Conservation (phyloP, 2,113 vertebrate genomes). For the Phoxinus phoxinus region DNA sequence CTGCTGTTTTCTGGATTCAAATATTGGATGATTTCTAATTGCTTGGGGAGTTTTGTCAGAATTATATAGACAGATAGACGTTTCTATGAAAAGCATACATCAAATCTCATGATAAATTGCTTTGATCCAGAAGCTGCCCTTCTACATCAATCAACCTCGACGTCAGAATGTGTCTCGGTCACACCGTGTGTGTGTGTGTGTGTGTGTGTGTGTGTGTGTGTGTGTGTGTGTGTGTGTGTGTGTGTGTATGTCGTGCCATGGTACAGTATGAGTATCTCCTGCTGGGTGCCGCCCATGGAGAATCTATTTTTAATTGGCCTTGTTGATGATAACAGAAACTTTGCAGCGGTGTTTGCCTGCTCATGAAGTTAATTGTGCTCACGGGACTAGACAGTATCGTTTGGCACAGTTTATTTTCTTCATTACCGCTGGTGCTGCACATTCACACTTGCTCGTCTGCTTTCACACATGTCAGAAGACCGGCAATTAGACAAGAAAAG, state of each 20-base stretch:
- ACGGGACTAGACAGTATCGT: slow-evolving; percentile 37
- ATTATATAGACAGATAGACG: not conserved
- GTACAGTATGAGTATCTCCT: not conserved
- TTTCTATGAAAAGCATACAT: not conserved
- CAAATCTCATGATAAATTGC: slow-evolving; percentile 8
- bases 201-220: too few species aligned
- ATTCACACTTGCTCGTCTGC: slow-evolving; percentile 31
- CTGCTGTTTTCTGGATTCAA: not conserved
- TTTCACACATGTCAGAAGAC: slow-evolving; percentile 10
- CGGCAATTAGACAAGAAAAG: slow-evolving; percentile 3
- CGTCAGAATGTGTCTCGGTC: not conserved
- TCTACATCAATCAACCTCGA: not conserved
- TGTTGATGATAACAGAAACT: slow-evolving; percentile 52
- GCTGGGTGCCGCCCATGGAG: slow-evolving; percentile 26
- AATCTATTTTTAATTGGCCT: slow-evolving; percentile 48
- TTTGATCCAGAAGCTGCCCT: not conserved
- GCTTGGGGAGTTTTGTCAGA: too few species aligned
- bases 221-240: too few species aligned
- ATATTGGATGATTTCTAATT: not conserved
- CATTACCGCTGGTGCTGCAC: not conserved
- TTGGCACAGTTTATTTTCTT: slow-evolving; percentile 43
- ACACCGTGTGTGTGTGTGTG: not conserved
- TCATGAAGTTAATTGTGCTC: slow-evolving; percentile 48
- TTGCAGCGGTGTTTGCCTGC: slow-evolving; percentile 9
- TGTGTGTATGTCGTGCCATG: not conserved